Evolutionary conservation across 1,140 invertebrate genomes (phyloP), one percentile per base, ranked within the genome.

Genomic region (Calliopsis andreniformis): DNA sequence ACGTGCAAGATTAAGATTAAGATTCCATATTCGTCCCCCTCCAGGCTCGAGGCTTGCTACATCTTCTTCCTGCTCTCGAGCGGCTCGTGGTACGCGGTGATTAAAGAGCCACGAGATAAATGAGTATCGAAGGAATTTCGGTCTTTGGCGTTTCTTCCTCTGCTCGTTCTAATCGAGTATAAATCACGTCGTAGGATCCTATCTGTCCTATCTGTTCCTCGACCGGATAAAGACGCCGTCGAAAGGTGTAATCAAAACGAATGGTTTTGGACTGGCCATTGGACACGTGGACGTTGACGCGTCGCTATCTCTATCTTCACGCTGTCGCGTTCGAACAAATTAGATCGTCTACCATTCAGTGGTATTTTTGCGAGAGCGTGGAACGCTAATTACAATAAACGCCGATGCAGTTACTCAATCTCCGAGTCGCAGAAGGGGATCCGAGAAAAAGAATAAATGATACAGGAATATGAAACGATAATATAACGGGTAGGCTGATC

Each of bases 1-100:
- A 87, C 78, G 67, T 16, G 67, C 64, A 20, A 81, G 86, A 87
- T 85, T 86, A 78, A 87, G 87, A 89, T 88, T 88, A 82, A 85
- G 80, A 83, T 83, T 76, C 61, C 76, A 71, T 51, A 23, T 58
- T 20, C 43, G 18, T 49, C 42, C 42, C 6, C 25, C 16, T 8
- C 16, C 28, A 25, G 39, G 8, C 5, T 45, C 20, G 6, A 39
- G 10, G 49, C 49, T 56, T 28, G 18, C 43, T 7, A 23, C 18
- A 16, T 12, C 30, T 45, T 55, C 20, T 20, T 62, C 45, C 25
- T 62, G 30, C 16, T 39, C 35, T 39, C 23, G 55, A 12, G 28
- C 23, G 20, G 1, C 16, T 47, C 23, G 35, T 62, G 61, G 28
- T 62, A 23, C 28, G 3, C 55, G 55, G 67, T 67, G 71, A 86